A percentile compares a stretch with the other conserved stretches of the same genome.
These are phyloP conservation scores for Sarcophaga variegata DNA, from an alignment of 2,888 invertebrate species.

Conservation along the genomic window DNA sequence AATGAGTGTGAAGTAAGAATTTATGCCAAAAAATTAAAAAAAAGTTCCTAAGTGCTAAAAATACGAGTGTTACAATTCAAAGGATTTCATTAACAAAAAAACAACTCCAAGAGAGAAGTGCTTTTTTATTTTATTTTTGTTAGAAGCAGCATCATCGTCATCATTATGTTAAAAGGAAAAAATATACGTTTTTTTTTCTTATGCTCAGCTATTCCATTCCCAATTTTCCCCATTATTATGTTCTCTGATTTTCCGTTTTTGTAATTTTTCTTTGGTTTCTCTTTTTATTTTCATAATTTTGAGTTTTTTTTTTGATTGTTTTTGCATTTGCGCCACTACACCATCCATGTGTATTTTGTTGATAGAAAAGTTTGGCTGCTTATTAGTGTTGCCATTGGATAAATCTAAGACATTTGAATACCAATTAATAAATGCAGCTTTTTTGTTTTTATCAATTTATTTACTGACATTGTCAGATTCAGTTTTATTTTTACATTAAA, in stretches of 20 bases:
- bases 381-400: not conserved
- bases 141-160: constrained; percentile 60
- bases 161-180: constrained; percentile 54
- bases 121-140: constrained; percentile 24
- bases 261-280: constrained; percentile 8
- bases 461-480: too few species aligned
- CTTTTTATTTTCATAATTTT: constrained; percentile 32
- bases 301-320: constrained; percentile 3
- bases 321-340: constrained; percentile 64
- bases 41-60: not conserved
- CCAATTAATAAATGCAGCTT: too few species aligned
- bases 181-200: constrained; percentile 27
- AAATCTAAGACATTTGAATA: not conserved
- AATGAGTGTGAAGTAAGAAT: constrained; percentile 17
- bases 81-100: not conserved
- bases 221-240: constrained; percentile 46
- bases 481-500: too few species aligned
- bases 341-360: constrained; percentile 43
- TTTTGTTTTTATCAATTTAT: too few species aligned
- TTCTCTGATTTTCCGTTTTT: constrained; percentile 58
- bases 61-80: not conserved
- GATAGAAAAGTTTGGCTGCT: constrained; percentile 35
- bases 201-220: constrained; percentile 31
- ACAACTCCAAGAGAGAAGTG: not conserved
- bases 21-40: not conserved